Conservation (phyloP, 1,140 invertebrate species). For the Pentalonia nigronervosa region DNA sequence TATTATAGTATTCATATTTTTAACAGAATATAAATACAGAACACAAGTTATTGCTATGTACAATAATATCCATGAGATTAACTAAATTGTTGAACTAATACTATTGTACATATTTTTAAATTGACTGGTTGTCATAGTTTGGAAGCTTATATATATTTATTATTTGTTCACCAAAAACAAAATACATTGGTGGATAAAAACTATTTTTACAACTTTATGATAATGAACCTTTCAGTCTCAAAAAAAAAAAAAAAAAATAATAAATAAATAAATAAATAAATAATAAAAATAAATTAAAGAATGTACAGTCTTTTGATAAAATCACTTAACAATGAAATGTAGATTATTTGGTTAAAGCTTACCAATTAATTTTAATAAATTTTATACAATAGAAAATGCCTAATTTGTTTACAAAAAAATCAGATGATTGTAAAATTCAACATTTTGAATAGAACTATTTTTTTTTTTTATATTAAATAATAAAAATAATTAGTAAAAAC, state of each 20-base stretch:
- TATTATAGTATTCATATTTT: background rate
- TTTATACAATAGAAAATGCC: background rate
- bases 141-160: background rate
- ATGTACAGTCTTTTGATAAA: background rate
- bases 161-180: background rate
- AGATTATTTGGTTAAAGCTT: background rate
- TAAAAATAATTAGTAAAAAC: background rate
- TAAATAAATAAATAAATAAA: conserved; percentile 10
- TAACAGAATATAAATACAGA: background rate
- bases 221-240: conserved; percentile 31
- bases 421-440: background rate
- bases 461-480: too few relatives aligned
- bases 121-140: background rate
- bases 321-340: background rate
- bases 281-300: conserved; percentile 12
- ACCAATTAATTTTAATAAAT: background rate
- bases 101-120: background rate
- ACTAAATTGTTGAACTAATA: background rate
- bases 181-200: background rate
- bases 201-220: background rate
- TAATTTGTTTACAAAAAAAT: background rate
- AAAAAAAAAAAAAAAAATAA: background rate
- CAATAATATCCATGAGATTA: background rate
- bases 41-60: conserved; percentile 22
- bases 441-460: background rate